Base-by-base conservation (phyloP, 2,888 invertebrate genomes). In the Sisyra terminalis region DNA sequence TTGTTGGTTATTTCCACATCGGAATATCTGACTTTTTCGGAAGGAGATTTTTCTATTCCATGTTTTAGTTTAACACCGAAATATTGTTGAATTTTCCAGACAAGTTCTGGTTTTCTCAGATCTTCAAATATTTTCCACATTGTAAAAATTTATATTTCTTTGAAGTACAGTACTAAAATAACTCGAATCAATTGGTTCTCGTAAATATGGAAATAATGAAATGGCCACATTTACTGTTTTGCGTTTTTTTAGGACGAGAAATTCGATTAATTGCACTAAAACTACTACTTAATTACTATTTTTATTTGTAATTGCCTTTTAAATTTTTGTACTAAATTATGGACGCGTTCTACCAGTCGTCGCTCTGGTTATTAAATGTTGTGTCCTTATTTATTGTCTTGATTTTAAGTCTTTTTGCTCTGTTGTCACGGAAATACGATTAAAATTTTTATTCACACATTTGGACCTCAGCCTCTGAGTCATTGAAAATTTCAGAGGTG, bases 31-130 rank as follows among this genome's bases (percentile, higher is more conserved):
- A 40, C 39, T 39, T 50, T 47, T 9, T 67, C 57, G 10, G 18
- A 34, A 29, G 36, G 51, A 40, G 39, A 44, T 45, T 53, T 52
- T 42, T 50, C 52, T 31, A 50, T 52, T 40, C 40, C n/a, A 49
- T 52, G 55, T 51, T 63, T 60, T 53, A 71, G 71, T 49, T 66
- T 66, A 17, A 88, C 73, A 45, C 87, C 88, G 59, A 87, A 88
- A 59, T 72, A 78, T 52, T 75, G 67, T 60, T 89, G 89, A 53
- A 88, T 76, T 57, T 73, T 71, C 15, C 82, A 75, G 16, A 89
- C 88, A 50, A 86, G 62, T 46, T 74, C 61, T 6, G 88, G 81
- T 55, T 79, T 78, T 57, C 82, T 80, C 43, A 87, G 69, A 56
- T 77, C 73, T 53, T 80, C 72, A 55, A 85, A 66, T n/a, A 42